These are phyloP conservation scores for Oscheius sp. DNA, from an alignment of 2,888 invertebrate genomes.

Conservation along the genomic window DNA sequence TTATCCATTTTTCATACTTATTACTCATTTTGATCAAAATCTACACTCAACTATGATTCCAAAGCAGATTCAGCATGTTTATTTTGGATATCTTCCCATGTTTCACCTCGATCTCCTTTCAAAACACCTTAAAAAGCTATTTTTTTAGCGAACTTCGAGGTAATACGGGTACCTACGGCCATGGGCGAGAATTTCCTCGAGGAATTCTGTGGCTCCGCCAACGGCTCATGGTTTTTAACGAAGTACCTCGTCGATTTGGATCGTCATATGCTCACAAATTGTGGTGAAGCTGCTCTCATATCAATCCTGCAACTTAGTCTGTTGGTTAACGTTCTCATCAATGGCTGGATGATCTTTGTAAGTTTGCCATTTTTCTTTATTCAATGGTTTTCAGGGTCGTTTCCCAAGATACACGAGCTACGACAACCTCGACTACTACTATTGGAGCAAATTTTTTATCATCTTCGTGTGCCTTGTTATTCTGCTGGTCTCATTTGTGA, in stretches of 20 bases:
- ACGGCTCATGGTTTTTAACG: conserved; percentile 37
- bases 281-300: conserved; percentile 55
- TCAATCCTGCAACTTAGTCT: conserved; percentile 44
- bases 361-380: conserved; percentile 4
- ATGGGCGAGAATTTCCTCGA: conserved; percentile 27
- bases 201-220: conserved; percentile 40
- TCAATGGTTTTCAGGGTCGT: conserved; percentile 9
- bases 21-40: too few relatives aligned
- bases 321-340: conserved; percentile 54
- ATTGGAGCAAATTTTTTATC: conserved; percentile 6
- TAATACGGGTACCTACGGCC: conserved; percentile 1
- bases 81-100: too few relatives aligned
- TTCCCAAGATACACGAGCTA: conserved; percentile 32
- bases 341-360: conserved; percentile 42
- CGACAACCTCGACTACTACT: conserved; percentile 6
- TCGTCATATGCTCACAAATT: conserved; percentile 50
- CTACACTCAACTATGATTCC: too few relatives aligned
- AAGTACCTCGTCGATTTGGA: conserved; percentile 49
- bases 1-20: too few relatives aligned
- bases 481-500: conserved; percentile 25
- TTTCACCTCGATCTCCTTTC: too few relatives aligned
- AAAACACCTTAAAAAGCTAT: neutral
- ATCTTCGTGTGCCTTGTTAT: neutral
- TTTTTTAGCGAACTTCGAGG: neutral
- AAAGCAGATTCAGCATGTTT: too few relatives aligned